Conservation (phyloP, 2,888 invertebrate genomes). For the Sicus ferrugineus region DNA sequence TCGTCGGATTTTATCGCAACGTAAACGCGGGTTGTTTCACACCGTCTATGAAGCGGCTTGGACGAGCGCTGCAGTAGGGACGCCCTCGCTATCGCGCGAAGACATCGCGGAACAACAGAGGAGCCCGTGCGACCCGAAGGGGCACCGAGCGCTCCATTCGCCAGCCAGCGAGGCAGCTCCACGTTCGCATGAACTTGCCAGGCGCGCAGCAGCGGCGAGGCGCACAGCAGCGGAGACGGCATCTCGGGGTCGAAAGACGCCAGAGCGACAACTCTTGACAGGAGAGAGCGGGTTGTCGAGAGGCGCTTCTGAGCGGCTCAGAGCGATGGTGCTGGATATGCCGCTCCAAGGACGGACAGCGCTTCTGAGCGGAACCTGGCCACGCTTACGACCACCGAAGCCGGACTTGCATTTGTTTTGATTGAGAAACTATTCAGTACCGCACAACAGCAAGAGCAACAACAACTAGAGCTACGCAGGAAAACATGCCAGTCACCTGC, state of each 20-base stretch:
- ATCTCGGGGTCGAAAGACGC: no score
- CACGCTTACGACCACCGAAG: neutral
- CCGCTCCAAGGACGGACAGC: no score
- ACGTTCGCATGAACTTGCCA: neutral
- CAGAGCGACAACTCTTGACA: no score
- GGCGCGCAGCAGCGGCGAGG: neutral
- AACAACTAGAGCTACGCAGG: constrained; percentile 11
- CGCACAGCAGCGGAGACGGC: neutral
- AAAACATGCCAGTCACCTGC: constrained; percentile 26
- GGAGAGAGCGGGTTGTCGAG: no score
- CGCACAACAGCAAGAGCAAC: constrained; percentile 14
- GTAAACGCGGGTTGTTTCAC: constrained; percentile 48
- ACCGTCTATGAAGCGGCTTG: constrained; percentile 50
- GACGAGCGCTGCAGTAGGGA: constrained; percentile 14
- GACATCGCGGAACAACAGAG: constrained; percentile 18
- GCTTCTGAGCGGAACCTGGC: neutral
- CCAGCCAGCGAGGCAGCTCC: no score
- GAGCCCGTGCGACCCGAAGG: neutral
- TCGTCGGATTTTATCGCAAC: constrained; percentile 37
- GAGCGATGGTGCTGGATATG: neutral
- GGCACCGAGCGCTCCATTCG: no score
- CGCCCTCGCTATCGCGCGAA: constrained; percentile 4
- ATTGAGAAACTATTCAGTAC: constrained; percentile 26
- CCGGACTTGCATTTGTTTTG: constrained; percentile 21
- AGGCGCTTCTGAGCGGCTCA: no score